Base-by-base conservation (phyloP, 2,113 vertebrate species). In the Corynorhinus townsendii region DNA sequence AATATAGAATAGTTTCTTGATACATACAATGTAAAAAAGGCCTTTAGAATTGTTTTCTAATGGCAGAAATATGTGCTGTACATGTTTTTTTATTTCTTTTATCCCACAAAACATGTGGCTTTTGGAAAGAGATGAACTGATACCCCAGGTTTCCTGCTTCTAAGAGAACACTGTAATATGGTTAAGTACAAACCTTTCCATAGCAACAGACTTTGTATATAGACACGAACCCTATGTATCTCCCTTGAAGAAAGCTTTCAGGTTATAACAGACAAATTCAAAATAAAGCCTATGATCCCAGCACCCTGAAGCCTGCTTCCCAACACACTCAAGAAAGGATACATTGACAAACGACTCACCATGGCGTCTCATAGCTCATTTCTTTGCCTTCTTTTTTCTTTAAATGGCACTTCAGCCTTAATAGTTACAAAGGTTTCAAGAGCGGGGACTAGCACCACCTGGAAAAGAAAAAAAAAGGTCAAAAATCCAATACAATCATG, bases 181-280 rank as follows among this genome's bases (percentile, higher is more conserved):
- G 90, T 69, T 91, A 89, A 95, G 84, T 68, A 71, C 52, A 90
- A 90, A 88, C 24, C 26, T 92, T 95, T 93, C 88, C 80, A 69
- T 89, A 95, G 95, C 90, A 97, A 97, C 90, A 84, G 77, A 92
- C 59, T 11, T 19, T 82, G 33, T 47, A 16, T 79, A 83, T 47
- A 64, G 81, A 59, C 87, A 73, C 1, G 84, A 92, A 52, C 68
- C 40, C 20, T 89, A 0, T 4, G 54, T 30, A 47, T 56, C 83
- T 89, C 85, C 90, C 79, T 73, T 73, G 56, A 94, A 96, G 90
- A 83, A 91, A 93, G 89, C 69, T 83, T 94, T 93, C 83, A 91
- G 79, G 82, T 95, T 89, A 12, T 93, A 95, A 95, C 40, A 95
- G 95, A 95, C 68, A 95, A 93, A 96, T 93, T 95, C 86, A 90